Percentiles rank a stretch among this genome's conserved stretches.
phyloP scores from a whole-genome alignment of 2,888 invertebrate species.

The Scelioninae gen. 2 region DNA sequence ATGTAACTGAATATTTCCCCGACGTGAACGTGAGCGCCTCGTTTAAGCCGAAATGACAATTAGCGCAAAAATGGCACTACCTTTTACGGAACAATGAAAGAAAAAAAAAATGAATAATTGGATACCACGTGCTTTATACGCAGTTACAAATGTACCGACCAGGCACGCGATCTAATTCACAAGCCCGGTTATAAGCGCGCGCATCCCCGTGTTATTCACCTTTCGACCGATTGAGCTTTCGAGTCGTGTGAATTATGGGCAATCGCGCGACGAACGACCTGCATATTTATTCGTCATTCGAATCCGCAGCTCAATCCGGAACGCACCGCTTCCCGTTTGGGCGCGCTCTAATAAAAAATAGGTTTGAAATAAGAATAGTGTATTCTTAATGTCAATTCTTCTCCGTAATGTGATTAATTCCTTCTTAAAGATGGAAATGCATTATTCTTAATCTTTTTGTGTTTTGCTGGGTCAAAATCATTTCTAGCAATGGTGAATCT shows the following conservation, averaged over 20 bases:
- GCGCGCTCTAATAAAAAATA: too few relatives aligned
- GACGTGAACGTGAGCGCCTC: slow-evolving; percentile 3
- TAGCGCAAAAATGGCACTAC: slow-evolving; percentile 9
- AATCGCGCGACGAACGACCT: slow-evolving; percentile 35
- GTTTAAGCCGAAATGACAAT: slow-evolving; percentile 22
- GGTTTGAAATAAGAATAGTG: too few relatives aligned
- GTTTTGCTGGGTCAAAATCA: too few relatives aligned
- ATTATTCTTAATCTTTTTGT: too few relatives aligned
- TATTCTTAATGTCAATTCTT: too few relatives aligned
- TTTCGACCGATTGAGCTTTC: slow-evolving; percentile 57
- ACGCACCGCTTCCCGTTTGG: slow-evolving; percentile 18
- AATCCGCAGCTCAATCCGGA: slow-evolving; percentile 22
- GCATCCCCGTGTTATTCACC: slow-evolving; percentile 53
- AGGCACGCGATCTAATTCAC: slow-evolving; percentile 54
- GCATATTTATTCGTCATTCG: slow-evolving; percentile 49
- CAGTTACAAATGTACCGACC: slow-evolving; percentile 26
- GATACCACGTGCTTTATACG: slow-evolving; percentile 29
- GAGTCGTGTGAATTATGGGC: slow-evolving; percentile 45
- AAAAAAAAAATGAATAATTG: slow-evolving; percentile 41
- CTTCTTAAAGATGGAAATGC: too few relatives aligned
- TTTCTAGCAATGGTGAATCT: too few relatives aligned
- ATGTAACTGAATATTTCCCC: not conserved
- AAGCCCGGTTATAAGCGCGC: slow-evolving; percentile 42
- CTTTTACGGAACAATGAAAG: slow-evolving; percentile 41
- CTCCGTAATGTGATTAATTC: too few relatives aligned